A percentile compares a stretch with the other conserved stretches of the same genome.
These are phyloP conservation scores for Eulithis testata DNA, from an alignment of 2,888 invertebrate genomes.

Conservation along the genomic window DNA sequence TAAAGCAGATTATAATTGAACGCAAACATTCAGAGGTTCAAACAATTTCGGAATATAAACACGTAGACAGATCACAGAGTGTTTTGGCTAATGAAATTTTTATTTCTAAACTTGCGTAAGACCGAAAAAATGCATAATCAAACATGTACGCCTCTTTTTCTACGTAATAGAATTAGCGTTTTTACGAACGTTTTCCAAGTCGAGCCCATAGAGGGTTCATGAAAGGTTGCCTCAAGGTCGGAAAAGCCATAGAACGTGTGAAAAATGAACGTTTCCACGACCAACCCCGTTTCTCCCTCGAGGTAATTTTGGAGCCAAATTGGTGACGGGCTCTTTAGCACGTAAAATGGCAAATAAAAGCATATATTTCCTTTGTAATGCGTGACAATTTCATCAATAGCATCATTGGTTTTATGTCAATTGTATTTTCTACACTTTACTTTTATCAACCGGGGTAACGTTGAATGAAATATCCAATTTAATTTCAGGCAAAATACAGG, in stretches of 20 bases:
- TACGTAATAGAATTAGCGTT: conserved; percentile 32
- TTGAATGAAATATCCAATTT: not conserved
- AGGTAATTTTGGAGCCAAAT: conserved; percentile 29
- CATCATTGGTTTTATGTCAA: not conserved
- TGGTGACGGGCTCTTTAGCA: conserved; percentile 24
- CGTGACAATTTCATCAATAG: not conserved
- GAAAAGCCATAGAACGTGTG: conserved; percentile 32
- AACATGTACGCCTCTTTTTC: conserved; percentile 44
- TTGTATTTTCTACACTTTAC: not conserved
- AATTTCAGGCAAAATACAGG: not conserved
- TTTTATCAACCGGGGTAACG: not conserved
- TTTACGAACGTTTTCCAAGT: conserved; percentile 27
- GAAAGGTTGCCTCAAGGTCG: conserved; percentile 34
- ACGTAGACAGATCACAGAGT: not conserved
- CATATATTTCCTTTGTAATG: not conserved
- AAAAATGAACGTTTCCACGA: conserved; percentile 32
- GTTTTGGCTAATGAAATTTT: conserved; percentile 36
- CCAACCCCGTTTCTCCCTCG: conserved; percentile 17
- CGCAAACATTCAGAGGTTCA: not conserved
- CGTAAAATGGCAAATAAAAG: conserved; percentile 14
- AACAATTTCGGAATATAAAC: conserved; percentile 9
- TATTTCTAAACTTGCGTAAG: conserved; percentile 32
- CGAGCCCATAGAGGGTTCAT: conserved; percentile 27
- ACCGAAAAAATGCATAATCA: conserved; percentile 51
- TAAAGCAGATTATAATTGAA: not conserved